A percentile compares a stretch with the other conserved stretches of the same genome.
These are phyloP conservation scores for Hylyphantes graminicola DNA, from an alignment of 1,140 invertebrate genomes.

Conservation along the genomic window DNA sequence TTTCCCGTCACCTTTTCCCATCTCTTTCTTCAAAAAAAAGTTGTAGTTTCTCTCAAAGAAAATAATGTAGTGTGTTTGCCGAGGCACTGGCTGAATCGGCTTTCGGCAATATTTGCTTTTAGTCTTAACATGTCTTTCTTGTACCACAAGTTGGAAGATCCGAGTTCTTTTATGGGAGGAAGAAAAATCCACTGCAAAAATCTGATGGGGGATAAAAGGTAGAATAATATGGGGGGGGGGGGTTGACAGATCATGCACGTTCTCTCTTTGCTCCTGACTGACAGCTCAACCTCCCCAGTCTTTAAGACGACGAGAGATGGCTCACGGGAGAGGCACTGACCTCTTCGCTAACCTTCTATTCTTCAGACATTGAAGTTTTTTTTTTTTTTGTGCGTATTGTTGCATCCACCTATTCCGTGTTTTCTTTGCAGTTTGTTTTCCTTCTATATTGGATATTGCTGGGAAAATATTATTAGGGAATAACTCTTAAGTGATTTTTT, in stretches of 20 bases:
- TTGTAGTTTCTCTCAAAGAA: constrained; percentile 11
- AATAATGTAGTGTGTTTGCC: constrained; percentile 8
- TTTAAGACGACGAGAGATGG: constrained; percentile 16
- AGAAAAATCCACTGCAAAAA: no score
- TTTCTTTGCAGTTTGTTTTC: no score
- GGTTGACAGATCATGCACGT: constrained; percentile 16
- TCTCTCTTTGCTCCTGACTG: constrained; percentile 1
- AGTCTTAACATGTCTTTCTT: constrained; percentile 19
- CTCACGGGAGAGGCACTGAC: constrained; percentile 26
- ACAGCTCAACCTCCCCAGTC: constrained; percentile 15
- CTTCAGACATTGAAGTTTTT: neutral
- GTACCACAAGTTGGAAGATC: neutral
- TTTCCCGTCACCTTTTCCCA: neutral
- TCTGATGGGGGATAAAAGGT: neutral
- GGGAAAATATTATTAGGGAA: no score
- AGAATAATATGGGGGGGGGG: neutral
- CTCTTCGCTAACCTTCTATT: constrained; percentile 4
- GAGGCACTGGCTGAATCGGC: neutral
- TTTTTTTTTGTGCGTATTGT: neutral
- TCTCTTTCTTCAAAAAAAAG: neutral
- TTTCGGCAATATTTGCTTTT: constrained; percentile 40
- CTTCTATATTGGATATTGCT: no score
- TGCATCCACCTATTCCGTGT: no score
- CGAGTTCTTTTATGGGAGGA: neutral
- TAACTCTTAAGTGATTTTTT: no score